Base-by-base conservation (phyloP, 2,797 vertebrate genomes). In the Ctenochaetus hawaiiensis region DNA sequence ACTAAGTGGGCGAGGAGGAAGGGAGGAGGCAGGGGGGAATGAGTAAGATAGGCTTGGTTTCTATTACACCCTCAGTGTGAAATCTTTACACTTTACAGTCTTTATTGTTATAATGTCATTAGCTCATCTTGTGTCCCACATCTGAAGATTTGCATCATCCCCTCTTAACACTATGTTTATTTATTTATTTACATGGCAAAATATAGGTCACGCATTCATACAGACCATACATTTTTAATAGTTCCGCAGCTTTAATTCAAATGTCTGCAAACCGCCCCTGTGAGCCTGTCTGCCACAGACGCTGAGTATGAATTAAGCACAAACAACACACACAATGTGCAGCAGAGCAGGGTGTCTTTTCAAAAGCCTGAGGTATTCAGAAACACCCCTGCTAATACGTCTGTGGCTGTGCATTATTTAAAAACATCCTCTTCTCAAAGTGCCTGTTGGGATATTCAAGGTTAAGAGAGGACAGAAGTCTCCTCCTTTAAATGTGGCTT, bases 151-250 rank as follows among this genome's bases (percentile, higher is more conserved):
- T 91, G 90, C 91, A 85, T 87, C 89, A 86, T 75, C 80, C 79
- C 59, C 78, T 81, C 72, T 78, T 91, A 94, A 87, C 69, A 77
- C 65, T 72, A 34, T 60, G 73, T 68, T 94, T 92, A 93, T 93
- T 96, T 95, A 95, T 95, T 94, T 94, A 94, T 95, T 93, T 95
- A 84, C 80, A 81, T 65, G 41, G 75, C 30, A 82, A 92, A 93
- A 95, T 95, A 94, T 94, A 93, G 95, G 94, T 94, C 95, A 95
- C 67, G 85, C 88, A 89, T 94, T 93, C 92, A 93, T 85, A 90
- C 88, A 90, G 82, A 86, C 71, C 88, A 94, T 95, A 87, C 82
- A 95, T 94, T 91, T 95, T 94, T 95, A 91, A 95, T 94, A 91
- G 89, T 79, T 89, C 52, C 88, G 91, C 89, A 89, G 90, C 85